phyloP scores from a whole-genome alignment of 2,113 vertebrate genomes.

The Paramormyrops kingsleyae region DNA sequence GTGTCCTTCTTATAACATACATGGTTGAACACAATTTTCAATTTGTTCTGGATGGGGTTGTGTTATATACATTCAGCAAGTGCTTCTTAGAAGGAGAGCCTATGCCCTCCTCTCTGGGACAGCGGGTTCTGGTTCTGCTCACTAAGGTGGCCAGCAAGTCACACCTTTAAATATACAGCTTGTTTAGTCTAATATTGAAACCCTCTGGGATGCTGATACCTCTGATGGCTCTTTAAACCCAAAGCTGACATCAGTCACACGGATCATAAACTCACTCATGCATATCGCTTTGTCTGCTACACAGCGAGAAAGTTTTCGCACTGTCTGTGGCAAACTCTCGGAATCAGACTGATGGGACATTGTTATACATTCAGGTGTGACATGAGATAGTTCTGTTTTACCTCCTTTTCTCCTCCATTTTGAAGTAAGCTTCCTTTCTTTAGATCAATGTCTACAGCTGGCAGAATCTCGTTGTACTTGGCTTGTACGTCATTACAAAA shows the following conservation, averaged over 20 bases:
- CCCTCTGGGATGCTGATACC: constrained; percentile 23
- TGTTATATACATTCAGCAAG: not conserved
- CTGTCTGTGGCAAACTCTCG: not conserved
- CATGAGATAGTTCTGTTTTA: not conserved
- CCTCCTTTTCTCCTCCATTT: not conserved
- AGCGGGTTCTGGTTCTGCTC: not conserved
- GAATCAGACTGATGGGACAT: not conserved
- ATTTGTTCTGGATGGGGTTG: not conserved
- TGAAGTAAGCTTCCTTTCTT: not conserved
- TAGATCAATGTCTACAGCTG: not conserved
- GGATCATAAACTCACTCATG: not conserved
- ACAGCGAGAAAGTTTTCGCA: not conserved
- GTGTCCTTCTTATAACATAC: not conserved
- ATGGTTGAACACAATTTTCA: not conserved
- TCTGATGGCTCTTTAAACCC: constrained; percentile 28
- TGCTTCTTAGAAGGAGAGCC: not conserved
- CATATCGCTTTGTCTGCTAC: not conserved
- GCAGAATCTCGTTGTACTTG: not conserved
- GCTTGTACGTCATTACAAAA: not conserved
- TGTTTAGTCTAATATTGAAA: constrained; percentile 44
- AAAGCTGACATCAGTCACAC: not conserved
- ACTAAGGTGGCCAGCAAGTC: constrained; percentile 44
- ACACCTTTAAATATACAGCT: constrained; percentile 51
- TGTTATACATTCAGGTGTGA: not conserved
- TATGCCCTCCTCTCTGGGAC: not conserved